These are phyloP conservation scores for Thoracochromis brauschi DNA, from an alignment of 2,113 vertebrate genomes.

Conservation along the genomic window DNA sequence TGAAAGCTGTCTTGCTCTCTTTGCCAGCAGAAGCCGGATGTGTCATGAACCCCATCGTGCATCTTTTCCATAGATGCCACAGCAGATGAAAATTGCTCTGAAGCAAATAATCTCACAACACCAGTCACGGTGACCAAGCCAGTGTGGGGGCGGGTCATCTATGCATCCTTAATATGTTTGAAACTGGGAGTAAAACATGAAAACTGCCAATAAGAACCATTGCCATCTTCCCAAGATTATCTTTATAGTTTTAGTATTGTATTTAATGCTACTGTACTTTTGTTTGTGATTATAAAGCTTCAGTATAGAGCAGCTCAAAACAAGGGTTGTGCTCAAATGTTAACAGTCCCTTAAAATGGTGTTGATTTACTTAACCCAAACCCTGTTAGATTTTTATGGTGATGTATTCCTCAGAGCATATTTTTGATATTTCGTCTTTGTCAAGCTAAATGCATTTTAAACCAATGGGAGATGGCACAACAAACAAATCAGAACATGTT, in stretches of 20 bases:
- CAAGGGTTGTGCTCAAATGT: not conserved
- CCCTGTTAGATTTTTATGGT: not conserved
- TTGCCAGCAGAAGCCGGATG: constrained; percentile 68
- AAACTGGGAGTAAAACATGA: not conserved
- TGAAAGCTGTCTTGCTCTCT: constrained; percentile 53
- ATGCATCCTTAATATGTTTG: not conserved
- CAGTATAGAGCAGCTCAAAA: not conserved
- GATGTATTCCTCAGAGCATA: not conserved
- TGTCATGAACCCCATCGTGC: constrained; percentile 59
- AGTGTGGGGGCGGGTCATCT: not conserved
- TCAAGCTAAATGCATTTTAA: not conserved
- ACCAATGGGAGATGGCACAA: not conserved
- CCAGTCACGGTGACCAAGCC: not conserved
- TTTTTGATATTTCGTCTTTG: too few relatives aligned
- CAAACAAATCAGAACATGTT: not conserved
- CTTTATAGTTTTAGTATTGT: not conserved
- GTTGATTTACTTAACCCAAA: not conserved
- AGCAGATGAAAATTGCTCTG: not conserved
- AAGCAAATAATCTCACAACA: constrained; percentile 8
- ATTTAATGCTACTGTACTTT: not conserved
- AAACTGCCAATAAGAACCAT: not conserved
- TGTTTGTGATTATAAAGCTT: not conserved
- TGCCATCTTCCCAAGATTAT: not conserved
- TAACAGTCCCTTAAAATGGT: not conserved
- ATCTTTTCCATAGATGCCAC: constrained; percentile 61